phyloP scores from a whole-genome alignment of 1,140 invertebrate genomes.

The Brevipalpus yothersi region DNA sequence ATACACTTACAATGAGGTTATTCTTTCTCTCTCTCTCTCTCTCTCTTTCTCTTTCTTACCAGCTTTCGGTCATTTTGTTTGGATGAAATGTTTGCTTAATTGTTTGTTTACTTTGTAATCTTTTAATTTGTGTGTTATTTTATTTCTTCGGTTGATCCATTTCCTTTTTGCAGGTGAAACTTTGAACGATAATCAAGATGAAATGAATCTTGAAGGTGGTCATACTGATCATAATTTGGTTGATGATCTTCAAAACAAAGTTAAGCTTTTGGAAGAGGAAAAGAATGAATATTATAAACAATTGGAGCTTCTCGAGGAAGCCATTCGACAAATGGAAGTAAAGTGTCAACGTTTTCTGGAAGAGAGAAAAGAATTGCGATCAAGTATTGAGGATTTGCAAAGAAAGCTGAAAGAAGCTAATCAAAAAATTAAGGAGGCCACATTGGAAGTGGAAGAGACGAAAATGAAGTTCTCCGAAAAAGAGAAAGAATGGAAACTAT shows the following conservation, averaged over 20 bases:
- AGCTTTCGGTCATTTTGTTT: too few relatives aligned
- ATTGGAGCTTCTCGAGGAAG: conserved; percentile 33
- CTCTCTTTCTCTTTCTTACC: too few relatives aligned
- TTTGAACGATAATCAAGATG: too few relatives aligned
- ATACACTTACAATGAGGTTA: too few relatives aligned
- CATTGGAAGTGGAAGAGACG: conserved; percentile 31
- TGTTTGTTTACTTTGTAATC: background rate
- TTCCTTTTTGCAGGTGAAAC: background rate
- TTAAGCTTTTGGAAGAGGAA: conserved; percentile 32
- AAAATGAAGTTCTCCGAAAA: conserved; percentile 20
- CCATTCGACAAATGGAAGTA: conserved; percentile 9
- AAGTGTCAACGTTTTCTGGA: conserved; percentile 41
- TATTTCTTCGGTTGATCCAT: background rate
- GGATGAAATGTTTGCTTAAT: background rate
- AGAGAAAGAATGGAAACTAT: conserved; percentile 63
- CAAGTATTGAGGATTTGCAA: conserved; percentile 36
- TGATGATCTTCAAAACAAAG: background rate
- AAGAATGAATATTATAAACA: conserved; percentile 38
- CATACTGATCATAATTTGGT: background rate
- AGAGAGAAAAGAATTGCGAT: conserved; percentile 42
- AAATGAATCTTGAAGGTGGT: background rate
- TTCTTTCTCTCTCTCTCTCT: too few relatives aligned
- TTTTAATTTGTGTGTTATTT: background rate
- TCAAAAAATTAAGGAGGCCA: conserved; percentile 25
- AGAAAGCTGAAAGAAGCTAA: conserved; percentile 33